phyloP scores from a whole-genome alignment of 1,140 invertebrate genomes.

The Dreissena rostriformis region DNA sequence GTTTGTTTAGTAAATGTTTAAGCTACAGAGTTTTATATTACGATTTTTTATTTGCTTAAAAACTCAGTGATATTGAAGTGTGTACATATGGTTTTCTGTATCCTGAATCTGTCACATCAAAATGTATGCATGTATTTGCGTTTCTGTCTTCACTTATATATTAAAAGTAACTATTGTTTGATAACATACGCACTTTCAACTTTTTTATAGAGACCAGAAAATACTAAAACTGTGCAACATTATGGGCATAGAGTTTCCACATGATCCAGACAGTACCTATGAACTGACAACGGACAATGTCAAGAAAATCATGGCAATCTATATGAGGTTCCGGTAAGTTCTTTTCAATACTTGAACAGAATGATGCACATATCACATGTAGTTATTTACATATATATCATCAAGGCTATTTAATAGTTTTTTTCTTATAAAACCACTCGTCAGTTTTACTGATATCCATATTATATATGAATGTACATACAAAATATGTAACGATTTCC shows the following conservation, averaged over 20 bases:
- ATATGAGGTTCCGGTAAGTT: slow-evolving; percentile 76
- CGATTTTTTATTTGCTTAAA: no score
- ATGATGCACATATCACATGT: neutral
- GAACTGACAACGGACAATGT: slow-evolving; percentile 62
- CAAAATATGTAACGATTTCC: neutral
- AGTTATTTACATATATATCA: neutral
- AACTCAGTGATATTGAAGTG: neutral
- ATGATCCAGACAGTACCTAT: slow-evolving; percentile 11
- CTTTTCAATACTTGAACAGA: neutral
- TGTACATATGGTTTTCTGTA: neutral
- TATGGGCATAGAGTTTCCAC: slow-evolving; percentile 10
- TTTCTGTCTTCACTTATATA: neutral
- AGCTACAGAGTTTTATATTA: neutral
- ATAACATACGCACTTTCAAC: neutral
- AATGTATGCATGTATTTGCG: neutral
- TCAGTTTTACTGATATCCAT: neutral
- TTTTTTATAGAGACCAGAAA: slow-evolving; percentile 10
- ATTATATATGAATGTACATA: no score
- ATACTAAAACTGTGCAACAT: slow-evolving; percentile 9
- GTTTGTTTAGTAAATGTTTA: slow-evolving; percentile 50
- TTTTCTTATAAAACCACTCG: neutral
- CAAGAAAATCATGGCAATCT: slow-evolving; percentile 79
- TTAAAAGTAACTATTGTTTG: neutral
- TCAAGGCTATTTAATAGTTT: neutral
- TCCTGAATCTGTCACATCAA: neutral